A percentile compares a stretch with the other conserved stretches of the same genome.
Evolutionary conservation across 1,140 invertebrate species (phyloP).

Genomic region (Euschistus heros): DNA sequence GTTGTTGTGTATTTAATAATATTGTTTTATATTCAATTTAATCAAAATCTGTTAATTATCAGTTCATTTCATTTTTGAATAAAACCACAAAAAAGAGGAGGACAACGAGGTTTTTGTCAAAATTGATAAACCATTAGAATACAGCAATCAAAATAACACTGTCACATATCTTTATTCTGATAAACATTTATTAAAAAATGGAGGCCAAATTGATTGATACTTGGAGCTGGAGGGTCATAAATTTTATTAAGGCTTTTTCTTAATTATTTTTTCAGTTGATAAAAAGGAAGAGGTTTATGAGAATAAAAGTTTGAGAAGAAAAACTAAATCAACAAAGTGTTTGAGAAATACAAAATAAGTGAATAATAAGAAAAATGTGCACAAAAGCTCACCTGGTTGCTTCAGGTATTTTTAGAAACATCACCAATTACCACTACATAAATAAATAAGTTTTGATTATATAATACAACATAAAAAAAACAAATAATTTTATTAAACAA

Average conservation of each 20-base stretch:
- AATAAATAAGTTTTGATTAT: neutral
- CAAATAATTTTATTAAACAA: no score
- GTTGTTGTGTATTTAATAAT: no score
- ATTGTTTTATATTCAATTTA: no score
- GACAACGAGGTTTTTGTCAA: slow-evolving; percentile 18
- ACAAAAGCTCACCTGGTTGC: slow-evolving; percentile 15
- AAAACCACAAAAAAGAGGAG: slow-evolving; percentile 9
- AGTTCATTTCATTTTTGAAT: neutral
- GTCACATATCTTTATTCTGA: neutral
- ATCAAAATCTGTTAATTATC: neutral
- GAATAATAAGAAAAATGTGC: slow-evolving; percentile 1
- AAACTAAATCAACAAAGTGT: neutral
- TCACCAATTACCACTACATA: slow-evolving; percentile 1
- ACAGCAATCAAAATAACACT: slow-evolving; percentile 28
- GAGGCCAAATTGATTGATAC: slow-evolving; percentile 41
- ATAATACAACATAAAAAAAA: neutral
- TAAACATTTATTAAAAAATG: slow-evolving; percentile 21
- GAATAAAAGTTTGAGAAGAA: neutral
- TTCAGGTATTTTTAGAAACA: neutral
- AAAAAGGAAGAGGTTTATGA: slow-evolving; percentile 21
- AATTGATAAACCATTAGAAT: neutral
- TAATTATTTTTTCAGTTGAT: slow-evolving; percentile 11
- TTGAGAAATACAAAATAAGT: neutral
- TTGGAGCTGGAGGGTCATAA: slow-evolving; percentile 37
- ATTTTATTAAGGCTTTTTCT: slow-evolving; percentile 20